A percentile compares a stretch with the other conserved stretches of the same genome.
Conservation (phyloP, 2,888 invertebrate genomes). For the Tachina grossa region DNA sequence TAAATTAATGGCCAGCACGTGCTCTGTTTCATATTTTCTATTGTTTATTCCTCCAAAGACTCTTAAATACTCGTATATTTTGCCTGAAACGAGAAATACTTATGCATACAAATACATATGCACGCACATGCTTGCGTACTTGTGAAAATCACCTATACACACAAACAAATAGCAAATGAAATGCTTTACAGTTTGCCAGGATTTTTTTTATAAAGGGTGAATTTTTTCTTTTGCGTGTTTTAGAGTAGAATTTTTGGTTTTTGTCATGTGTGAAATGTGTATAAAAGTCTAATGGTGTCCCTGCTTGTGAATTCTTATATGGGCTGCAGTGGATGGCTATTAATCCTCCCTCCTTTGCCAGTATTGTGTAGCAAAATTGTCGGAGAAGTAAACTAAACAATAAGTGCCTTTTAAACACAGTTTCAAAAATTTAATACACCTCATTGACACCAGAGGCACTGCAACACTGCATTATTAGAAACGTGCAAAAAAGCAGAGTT, state of each 20-base stretch:
- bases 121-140: background rate
- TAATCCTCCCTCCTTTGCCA: too few relatives aligned
- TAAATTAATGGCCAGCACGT: constrained; percentile 82
- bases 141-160: constrained; percentile 7
- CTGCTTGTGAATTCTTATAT: background rate
- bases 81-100: constrained; percentile 24
- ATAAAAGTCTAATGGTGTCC: too few relatives aligned
- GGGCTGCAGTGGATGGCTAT: too few relatives aligned
- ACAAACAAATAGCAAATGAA: constrained; percentile 13
- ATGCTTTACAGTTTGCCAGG: constrained; percentile 10
- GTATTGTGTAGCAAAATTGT: too few relatives aligned
- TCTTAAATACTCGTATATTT: constrained; percentile 48
- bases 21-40: constrained; percentile 63
- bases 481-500: too few relatives aligned
- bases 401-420: too few relatives aligned
- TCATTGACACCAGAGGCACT: too few relatives aligned
- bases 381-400: too few relatives aligned
- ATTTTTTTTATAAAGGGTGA: background rate
- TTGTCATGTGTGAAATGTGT: too few relatives aligned
- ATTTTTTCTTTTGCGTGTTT: background rate
- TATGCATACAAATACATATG: background rate
- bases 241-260: background rate
- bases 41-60: constrained; percentile 29
- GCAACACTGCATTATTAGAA: too few relatives aligned
- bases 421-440: too few relatives aligned